Conservation (phyloP, 2,797 vertebrate genomes). For the Cheirogaleus major region DNA sequence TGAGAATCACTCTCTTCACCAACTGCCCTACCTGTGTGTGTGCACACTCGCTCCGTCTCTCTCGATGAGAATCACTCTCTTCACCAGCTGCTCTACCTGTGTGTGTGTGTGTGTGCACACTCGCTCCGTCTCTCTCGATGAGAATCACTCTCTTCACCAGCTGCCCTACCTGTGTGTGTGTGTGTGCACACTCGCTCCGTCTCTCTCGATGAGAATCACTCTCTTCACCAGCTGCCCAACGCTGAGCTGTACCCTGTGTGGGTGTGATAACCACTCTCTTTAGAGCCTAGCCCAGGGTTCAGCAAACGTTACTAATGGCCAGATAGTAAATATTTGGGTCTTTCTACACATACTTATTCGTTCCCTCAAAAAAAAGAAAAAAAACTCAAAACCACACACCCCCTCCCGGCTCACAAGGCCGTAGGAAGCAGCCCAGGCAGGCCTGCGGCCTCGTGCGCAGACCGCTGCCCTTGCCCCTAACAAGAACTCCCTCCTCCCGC, state of each 20-base stretch:
- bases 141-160: too few species aligned
- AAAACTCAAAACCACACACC: not conserved
- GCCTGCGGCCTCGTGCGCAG: not conserved
- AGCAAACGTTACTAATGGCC: not conserved
- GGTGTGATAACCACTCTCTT: not conserved
- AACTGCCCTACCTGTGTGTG: too few species aligned
- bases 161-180: too few species aligned
- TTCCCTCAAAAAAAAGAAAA: not conserved
- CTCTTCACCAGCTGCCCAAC: not conserved
- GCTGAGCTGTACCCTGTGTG: too few species aligned
- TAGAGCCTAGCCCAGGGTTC: not conserved
- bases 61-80: too few species aligned
- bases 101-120: too few species aligned
- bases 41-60: too few species aligned
- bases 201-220: fast-evolving
- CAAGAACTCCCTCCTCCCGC: not conserved
- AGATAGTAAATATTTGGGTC: not conserved
- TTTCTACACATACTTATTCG: fast-evolving
- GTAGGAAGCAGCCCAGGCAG: not conserved
- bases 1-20: too few species aligned
- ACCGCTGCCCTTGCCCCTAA: not conserved
- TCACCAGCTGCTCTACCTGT: too few species aligned
- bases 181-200: too few species aligned
- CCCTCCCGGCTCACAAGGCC: not conserved
- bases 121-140: too few species aligned